Percentiles rank a stretch among this genome's conserved stretches.
Evolutionary conservation across 1,140 invertebrate species (phyloP).

Genomic region (Radopholus similis): DNA sequence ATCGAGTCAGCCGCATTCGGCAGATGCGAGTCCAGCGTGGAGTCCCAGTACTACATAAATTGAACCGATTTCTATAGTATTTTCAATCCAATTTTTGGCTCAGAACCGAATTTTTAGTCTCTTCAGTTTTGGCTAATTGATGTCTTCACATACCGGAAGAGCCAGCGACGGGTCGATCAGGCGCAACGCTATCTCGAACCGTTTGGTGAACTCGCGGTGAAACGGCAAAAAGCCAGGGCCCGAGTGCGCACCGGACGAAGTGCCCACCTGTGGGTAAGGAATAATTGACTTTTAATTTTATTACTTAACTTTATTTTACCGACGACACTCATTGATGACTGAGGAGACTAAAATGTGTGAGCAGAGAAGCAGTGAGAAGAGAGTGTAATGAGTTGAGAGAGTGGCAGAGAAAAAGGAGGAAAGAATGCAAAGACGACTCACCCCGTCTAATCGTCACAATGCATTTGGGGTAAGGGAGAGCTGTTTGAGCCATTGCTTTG

Average conservation of each 20-base stretch:
- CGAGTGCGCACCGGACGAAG: slow-evolving; percentile 25
- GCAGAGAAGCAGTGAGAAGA: neutral
- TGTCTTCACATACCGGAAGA: too few relatives aligned
- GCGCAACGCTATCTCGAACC: slow-evolving; percentile 29
- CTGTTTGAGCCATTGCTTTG: neutral
- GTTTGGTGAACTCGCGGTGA: slow-evolving; percentile 30
- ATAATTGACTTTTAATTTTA: too few relatives aligned
- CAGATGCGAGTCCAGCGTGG: slow-evolving; percentile 58
- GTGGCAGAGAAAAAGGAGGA: neutral
- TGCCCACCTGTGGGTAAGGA: neutral
- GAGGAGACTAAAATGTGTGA: slow-evolving; percentile 53
- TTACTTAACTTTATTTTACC: too few relatives aligned
- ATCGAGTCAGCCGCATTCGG: slow-evolving; percentile 57
- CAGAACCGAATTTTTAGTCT: slow-evolving; percentile 52
- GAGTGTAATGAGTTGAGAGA: neutral
- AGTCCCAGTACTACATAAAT: slow-evolving; percentile 63
- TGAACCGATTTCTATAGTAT: slow-evolving; percentile 62
- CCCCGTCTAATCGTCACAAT: too few relatives aligned
- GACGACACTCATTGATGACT: slow-evolving; percentile 53
- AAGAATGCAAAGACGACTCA: too few relatives aligned
- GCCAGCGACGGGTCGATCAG: slow-evolving; percentile 51
- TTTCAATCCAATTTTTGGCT: slow-evolving; percentile 47
- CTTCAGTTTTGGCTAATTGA: too few relatives aligned
- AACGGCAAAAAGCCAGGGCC: slow-evolving; percentile 34
- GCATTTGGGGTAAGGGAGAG: too few relatives aligned